Base-by-base conservation (phyloP, 2,113 vertebrate species). In the Ophthalmolycus amberensis region DNA sequence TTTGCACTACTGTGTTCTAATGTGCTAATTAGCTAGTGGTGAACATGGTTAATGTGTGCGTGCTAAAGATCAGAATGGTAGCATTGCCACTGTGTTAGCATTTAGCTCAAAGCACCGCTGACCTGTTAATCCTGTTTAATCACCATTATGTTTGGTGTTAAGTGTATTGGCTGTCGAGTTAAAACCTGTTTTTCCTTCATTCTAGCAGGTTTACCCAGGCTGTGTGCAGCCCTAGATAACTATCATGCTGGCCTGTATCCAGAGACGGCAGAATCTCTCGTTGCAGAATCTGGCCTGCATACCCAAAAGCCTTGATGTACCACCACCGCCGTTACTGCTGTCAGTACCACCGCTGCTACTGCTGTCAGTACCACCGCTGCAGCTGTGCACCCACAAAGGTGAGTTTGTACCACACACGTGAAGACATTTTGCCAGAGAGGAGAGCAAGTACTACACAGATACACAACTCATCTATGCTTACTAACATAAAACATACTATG, bases 191-290 rank as follows among this genome's bases (percentile, higher is more conserved):
- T 59, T 68, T 73, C 22, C 16, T 68, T 73, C 32, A 12, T 60
- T 76, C 50, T 10, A 87, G 85, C 93, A 95, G 94, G 93, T 91
- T 84, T 75, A 76, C 66, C 77, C 60, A 77, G 93, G 94, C 92
- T 87, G 83, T 88, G 77, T 60, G 74, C 87, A 87, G 90, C 90
- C 90, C 74, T 62, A 82, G 87, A 44, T 79, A 86, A 79, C 34
- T 93, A 97, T 95, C 97, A 99, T 99, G 98, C 94, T 99, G 96
- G 97, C 97, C 94, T 99, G 97, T 82, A 96, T 99, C 91, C 98
- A 98, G 95, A 95, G 97, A 92, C 96, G 95, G 87, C 97, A 97
- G 95, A 98, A 96, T 92, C 96, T 96, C 14, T 93, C 97, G 0
- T 94, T 95, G 88, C 97, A 97, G 87, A 97, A 92, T 91, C 95